Evolutionary conservation across 2,113 vertebrate genomes (phyloP).

Genomic region (Cavia porcellus): DNA sequence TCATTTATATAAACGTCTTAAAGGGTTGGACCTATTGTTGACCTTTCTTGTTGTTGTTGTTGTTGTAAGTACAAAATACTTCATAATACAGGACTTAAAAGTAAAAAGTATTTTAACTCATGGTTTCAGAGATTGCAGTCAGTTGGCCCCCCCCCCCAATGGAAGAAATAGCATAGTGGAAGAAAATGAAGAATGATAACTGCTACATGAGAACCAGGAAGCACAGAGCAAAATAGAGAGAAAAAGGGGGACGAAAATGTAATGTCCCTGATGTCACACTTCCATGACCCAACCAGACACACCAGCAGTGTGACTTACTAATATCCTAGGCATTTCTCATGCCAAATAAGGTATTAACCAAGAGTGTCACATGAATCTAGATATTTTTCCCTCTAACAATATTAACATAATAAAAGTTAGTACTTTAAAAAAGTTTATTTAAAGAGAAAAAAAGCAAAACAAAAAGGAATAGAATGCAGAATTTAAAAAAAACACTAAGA

Average conservation of each 20-base stretch:
- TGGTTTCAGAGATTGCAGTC: not conserved
- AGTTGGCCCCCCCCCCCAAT: not conserved
- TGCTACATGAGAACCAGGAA: not conserved
- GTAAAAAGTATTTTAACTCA: not conserved
- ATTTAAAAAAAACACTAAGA: no score
- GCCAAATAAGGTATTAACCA: not conserved
- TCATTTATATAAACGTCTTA: not conserved
- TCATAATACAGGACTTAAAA: not conserved
- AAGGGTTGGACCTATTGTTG: not conserved
- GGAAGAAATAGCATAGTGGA: not conserved
- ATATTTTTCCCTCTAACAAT: not conserved
- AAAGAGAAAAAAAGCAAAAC: no score
- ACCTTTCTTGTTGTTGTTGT: not conserved
- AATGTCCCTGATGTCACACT: not conserved
- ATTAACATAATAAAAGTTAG: not conserved
- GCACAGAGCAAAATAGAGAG: not conserved
- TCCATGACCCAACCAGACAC: not conserved
- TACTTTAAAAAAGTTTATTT: no score
- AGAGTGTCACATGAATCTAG: not conserved
- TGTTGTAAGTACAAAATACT: not conserved
- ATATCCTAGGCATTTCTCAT: not conserved
- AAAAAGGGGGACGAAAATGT: not conserved
- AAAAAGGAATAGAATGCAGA: no score
- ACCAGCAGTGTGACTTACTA: not conserved
- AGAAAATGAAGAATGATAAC: not conserved